A percentile compares a stretch with the other conserved stretches of the same genome.
Evolutionary conservation across 2,113 vertebrate species (phyloP).

Genomic region (Trochalopteron elliotii): DNA sequence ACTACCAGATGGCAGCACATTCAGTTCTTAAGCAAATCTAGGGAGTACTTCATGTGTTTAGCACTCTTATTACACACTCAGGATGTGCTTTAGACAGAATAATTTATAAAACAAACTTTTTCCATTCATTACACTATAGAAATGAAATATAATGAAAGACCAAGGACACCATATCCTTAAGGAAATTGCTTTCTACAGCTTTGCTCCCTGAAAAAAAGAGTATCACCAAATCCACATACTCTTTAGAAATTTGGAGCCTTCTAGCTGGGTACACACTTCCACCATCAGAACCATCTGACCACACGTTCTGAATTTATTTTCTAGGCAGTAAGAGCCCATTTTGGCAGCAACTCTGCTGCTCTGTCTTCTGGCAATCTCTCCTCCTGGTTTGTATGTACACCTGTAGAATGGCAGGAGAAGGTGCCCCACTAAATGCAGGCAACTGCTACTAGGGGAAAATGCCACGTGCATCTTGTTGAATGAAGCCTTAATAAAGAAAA

Average conservation of each 20-base stretch:
- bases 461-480: fast-evolving
- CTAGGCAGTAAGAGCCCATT: not conserved
- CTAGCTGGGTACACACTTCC: not conserved
- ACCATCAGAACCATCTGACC: not conserved
- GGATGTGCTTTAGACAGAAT: conserved; percentile 20
- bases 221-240: not conserved
- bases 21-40: conserved; percentile 30
- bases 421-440: not conserved
- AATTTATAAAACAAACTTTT: conserved; percentile 36
- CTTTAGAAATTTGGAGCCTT: not conserved
- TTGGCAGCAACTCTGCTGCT: not conserved
- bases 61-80: conserved; percentile 21
- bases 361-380: not conserved
- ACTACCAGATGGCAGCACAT: conserved; percentile 52
- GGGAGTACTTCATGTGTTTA: not conserved
- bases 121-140: not conserved
- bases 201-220: not conserved
- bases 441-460: not conserved
- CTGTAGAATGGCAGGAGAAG: not conserved
- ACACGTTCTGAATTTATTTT: not conserved
- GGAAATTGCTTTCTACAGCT: not conserved
- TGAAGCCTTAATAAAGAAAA: not conserved
- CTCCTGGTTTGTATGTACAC: not conserved
- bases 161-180: not conserved
- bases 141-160: conserved; percentile 5